Base-by-base conservation (phyloP, 2,113 vertebrate genomes). In the Gallinago jamesoni region DNA sequence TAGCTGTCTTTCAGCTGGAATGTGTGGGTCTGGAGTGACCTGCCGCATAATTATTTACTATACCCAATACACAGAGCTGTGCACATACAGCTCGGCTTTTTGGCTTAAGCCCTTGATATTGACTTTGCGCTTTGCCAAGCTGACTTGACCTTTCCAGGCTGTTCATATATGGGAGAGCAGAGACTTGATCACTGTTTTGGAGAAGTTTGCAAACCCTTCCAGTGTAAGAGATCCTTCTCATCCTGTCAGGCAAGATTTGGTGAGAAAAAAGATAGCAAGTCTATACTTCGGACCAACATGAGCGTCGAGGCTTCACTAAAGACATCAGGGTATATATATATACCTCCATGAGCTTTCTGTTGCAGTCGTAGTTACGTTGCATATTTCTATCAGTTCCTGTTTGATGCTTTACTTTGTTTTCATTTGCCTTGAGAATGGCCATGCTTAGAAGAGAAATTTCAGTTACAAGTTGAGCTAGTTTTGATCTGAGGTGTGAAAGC, bases 241-340 rank as follows among this genome's bases (percentile, higher is more conserved):
- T 13, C 5, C 19, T 13, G 4, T 67, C 77, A 74, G 67, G 15
- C 25, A 62, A 80, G n/a, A 37, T 66, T 8, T 62, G 14, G 9
- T 3, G 60, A 14, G 3, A 59, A 6, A 1, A 5, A 5, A 69
- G 25, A 8, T 50, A 48, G 6, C 52, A 45, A 57, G 9, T 37
- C 14, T 73, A 2, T 70, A 3, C 14, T 80, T 77, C 3, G 9
- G 15, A 56, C 30, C 39, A 64, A 8, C 0, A 3, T 0, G 3
- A 80, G 19, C 3, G 6, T 85, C 12, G 66, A 22, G 62, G 45
- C 28, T 84, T 84, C 7, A 5, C 10, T 63, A 52, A 86, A 43
- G n/a, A 19, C 13, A 28, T 72, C 64, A 83, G 33, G 21, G 23
- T 21, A 4, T 48, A 21, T 21, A 4, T 48, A 21, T 73, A 6